phyloP scores from a whole-genome alignment of 2,888 invertebrate genomes.

The Hyalella azteca region DNA sequence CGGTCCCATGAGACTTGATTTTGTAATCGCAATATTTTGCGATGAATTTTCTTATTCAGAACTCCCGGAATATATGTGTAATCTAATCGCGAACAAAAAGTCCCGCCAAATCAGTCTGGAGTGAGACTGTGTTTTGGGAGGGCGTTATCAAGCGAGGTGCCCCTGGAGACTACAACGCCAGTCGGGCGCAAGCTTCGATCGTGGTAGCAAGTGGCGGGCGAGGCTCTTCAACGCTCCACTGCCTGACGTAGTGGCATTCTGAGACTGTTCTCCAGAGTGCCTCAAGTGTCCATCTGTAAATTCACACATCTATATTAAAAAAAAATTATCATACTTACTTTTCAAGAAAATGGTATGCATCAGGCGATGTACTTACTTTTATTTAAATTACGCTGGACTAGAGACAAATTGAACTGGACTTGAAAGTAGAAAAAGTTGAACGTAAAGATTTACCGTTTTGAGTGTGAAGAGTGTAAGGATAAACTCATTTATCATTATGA shows the following conservation, averaged over 20 bases:
- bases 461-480: too few relatives aligned
- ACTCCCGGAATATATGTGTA: too few relatives aligned
- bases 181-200: not conserved
- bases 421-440: too few relatives aligned
- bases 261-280: not conserved
- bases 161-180: not conserved
- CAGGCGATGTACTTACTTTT: too few relatives aligned
- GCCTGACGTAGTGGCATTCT: not conserved
- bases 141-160: constrained; percentile 13
- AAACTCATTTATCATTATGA: too few relatives aligned
- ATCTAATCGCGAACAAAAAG: constrained; percentile 4
- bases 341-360: too few relatives aligned
- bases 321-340: too few relatives aligned
- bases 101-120: not conserved
- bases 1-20: not conserved
- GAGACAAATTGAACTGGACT: too few relatives aligned
- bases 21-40: constrained; percentile 9
- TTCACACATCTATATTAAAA: too few relatives aligned
- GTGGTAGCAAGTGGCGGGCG: not conserved
- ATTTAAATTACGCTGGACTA: too few relatives aligned
- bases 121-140: constrained; percentile 17
- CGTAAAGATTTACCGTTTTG: too few relatives aligned
- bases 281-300: not conserved
- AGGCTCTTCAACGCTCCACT: not conserved
- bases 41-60: not conserved